Conservation (phyloP, 2,888 invertebrate genomes). For the Pandemis heparana region DNA sequence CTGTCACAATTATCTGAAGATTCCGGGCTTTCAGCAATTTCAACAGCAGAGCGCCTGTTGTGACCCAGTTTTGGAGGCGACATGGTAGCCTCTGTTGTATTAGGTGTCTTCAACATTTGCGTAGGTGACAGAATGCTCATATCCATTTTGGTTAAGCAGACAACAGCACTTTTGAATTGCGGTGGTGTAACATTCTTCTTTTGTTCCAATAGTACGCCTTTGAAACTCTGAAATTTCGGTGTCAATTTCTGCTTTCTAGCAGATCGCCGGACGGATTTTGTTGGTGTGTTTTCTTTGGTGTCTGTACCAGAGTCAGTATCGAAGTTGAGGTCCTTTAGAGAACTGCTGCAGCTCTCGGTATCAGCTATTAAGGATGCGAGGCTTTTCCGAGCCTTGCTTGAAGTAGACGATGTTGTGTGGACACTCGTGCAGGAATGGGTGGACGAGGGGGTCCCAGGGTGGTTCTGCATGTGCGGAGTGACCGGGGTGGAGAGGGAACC, state of each 20-base stretch:
- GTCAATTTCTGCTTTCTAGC: conserved; percentile 64
- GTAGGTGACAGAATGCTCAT: conserved; percentile 71
- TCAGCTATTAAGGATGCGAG: conserved; percentile 79
- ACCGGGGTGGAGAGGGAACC: conserved; percentile 74
- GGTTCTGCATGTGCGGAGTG: conserved; percentile 73
- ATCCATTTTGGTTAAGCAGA: conserved; percentile 74
- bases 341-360: conserved; percentile 82
- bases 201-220: conserved; percentile 74
- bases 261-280: conserved; percentile 65
- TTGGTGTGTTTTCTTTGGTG: conserved; percentile 80
- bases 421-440: conserved; percentile 76
- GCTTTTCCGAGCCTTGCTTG: conserved; percentile 78
- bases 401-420: conserved; percentile 75
- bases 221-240: conserved; percentile 73
- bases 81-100: conserved; percentile 62
- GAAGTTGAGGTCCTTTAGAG: conserved; percentile 80
- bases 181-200: conserved; percentile 64
- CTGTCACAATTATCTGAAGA: conserved; percentile 71
- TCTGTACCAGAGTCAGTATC: conserved; percentile 79
- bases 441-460: conserved; percentile 78
- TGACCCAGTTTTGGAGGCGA: conserved; percentile 76
- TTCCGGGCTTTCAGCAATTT: conserved; percentile 77
- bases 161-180: conserved; percentile 65
- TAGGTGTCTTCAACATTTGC: conserved; percentile 77
- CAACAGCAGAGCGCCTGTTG: conserved; percentile 66